These are phyloP conservation scores for Chrysemys picta DNA, from an alignment of 2,113 vertebrate genomes.

Conservation along the genomic window DNA sequence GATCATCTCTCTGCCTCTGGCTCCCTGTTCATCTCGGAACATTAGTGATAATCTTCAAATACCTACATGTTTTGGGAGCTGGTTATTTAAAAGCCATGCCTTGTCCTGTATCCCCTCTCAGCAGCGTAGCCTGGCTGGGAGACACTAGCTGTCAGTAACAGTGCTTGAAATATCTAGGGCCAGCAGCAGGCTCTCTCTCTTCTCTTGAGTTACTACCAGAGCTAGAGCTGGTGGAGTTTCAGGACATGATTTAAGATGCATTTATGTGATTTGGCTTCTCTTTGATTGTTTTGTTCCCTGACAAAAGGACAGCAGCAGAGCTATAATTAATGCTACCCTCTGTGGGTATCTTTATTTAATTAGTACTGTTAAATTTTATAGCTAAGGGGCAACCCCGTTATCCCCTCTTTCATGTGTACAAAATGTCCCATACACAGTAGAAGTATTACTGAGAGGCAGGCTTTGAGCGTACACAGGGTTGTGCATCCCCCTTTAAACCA, in stretches of 20 bases:
- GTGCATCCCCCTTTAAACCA: neutral
- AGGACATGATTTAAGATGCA: neutral
- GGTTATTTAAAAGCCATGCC: neutral
- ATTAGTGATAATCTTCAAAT: neutral
- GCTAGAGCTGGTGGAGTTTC: constrained; percentile 21
- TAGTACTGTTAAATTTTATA: neutral
- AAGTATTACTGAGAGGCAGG: constrained; percentile 24
- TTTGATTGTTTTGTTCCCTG: neutral
- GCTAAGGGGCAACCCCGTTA: neutral
- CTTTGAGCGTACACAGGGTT: neutral
- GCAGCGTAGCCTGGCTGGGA: neutral
- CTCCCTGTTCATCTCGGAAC: neutral
- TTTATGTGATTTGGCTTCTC: constrained; percentile 32
- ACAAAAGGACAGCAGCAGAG: neutral
- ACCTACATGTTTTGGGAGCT: neutral
- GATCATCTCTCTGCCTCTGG: neutral
- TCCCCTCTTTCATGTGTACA: constrained; percentile 16
- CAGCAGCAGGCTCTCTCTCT: neutral
- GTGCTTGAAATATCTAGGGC: rapidly evolving
- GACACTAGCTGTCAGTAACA: neutral
- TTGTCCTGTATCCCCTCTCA: neutral
- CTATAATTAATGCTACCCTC: constrained; percentile 47
- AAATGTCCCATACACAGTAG: constrained; percentile 11
- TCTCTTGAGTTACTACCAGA: neutral
- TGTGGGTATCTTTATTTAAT: constrained; percentile 55